A percentile compares a stretch with the other conserved stretches of the same genome.
These are phyloP conservation scores for Lordiphosa collinella DNA, from an alignment of 1,140 invertebrate genomes.

Conservation along the genomic window DNA sequence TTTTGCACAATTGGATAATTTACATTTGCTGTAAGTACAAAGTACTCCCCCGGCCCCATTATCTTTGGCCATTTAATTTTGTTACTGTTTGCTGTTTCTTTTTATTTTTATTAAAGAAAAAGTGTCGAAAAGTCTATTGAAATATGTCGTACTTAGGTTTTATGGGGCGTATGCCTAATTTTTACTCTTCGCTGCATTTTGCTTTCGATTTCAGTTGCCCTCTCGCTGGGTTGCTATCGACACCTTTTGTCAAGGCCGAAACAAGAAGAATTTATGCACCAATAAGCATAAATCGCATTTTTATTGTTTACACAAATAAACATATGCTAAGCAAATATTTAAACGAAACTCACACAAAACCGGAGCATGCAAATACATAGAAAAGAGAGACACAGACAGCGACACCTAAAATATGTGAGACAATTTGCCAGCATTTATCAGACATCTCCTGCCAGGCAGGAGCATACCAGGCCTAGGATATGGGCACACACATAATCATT, in stretches of 20 bases:
- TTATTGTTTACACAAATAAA: conserved; percentile 54
- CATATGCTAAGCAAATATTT: conserved; percentile 53
- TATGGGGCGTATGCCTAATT: conserved; percentile 77
- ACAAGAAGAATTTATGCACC: conserved; percentile 57
- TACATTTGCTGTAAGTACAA: conserved; percentile 80
- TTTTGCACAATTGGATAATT: conserved; percentile 79
- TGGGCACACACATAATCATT: conserved; percentile 58
- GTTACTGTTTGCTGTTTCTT: conserved; percentile 14
- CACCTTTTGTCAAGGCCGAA: conserved; percentile 29
- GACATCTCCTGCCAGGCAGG: conserved; percentile 1
- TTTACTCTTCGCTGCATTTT: conserved; percentile 74
- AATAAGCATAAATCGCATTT: conserved; percentile 65
- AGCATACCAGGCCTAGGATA: not conserved
- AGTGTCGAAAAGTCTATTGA: conserved; percentile 76
- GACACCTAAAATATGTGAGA: conserved; percentile 8
- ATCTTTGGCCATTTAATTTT: conserved; percentile 26
- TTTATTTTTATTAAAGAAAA: conserved; percentile 23
- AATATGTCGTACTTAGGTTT: conserved; percentile 77
- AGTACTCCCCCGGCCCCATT: conserved; percentile 1
- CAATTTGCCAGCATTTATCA: conserved; percentile 41
- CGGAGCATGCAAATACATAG: conserved; percentile 19
- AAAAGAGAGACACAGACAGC: not conserved
- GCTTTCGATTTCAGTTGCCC: conserved; percentile 44
- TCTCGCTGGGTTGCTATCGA: conserved; percentile 27
- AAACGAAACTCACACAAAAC: conserved; percentile 9